Evolutionary conservation across 2,113 vertebrate genomes (phyloP).

Genomic region (Solea senegalensis): DNA sequence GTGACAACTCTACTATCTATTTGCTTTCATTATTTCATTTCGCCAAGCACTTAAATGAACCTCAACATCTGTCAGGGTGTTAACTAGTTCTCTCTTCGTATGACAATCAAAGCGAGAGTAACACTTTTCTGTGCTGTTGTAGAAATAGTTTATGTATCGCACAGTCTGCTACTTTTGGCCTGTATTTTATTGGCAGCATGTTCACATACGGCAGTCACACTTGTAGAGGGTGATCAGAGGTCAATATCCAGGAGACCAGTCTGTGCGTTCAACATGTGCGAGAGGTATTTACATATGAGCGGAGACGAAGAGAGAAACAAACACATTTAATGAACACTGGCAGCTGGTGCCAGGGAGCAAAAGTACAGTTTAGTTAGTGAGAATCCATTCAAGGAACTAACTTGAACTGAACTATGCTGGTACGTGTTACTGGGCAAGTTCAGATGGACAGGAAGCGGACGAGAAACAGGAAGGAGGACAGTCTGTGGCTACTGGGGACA

Average conservation of each 20-base stretch:
- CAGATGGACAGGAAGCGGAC: conserved; percentile 53
- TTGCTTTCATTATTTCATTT: background rate
- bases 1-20: background rate
- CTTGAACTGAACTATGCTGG: background rate
- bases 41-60: background rate
- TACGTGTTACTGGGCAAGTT: conserved; percentile 22
- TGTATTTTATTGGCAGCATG: background rate
- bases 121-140: background rate
- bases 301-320: background rate
- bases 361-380: background rate
- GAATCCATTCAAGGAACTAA: background rate
- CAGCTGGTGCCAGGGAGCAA: background rate
- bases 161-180: background rate
- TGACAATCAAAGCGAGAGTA: conserved; percentile 1
- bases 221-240: conserved; percentile 6
- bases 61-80: conserved; percentile 14
- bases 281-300: background rate
- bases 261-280: background rate
- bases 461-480: conserved; percentile 61
- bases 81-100: background rate
- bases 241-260: conserved; percentile 1
- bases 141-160: background rate
- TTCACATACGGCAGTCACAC: background rate
- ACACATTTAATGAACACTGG: conserved; percentile 7
- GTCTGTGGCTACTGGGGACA: conserved; percentile 31